Conservation (phyloP, 2,888 invertebrate species). For the Polietes domitor region DNA sequence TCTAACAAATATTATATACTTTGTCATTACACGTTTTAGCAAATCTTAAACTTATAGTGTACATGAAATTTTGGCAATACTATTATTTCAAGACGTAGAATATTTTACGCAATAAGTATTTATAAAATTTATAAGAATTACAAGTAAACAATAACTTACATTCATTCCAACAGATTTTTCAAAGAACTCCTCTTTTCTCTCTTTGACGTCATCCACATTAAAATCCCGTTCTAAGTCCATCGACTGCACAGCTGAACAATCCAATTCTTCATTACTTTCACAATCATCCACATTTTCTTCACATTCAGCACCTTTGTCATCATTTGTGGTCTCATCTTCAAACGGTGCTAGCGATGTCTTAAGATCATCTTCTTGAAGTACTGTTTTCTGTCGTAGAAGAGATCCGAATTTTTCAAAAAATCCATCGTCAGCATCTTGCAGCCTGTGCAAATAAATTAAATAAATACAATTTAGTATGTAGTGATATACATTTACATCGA, state of each 20-base stretch:
- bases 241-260: slow-evolving; percentile 69
- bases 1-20: too few relatives aligned
- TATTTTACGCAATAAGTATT: too few relatives aligned
- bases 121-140: too few relatives aligned
- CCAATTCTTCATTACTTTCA: slow-evolving; percentile 45
- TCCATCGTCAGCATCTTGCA: slow-evolving; percentile 91
- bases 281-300: slow-evolving; percentile 31
- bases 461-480: background rate
- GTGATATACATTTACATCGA: too few relatives aligned
- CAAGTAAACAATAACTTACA: slow-evolving; percentile 83
- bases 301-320: slow-evolving; percentile 73
- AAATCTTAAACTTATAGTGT: too few relatives aligned
- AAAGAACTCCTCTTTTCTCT: slow-evolving; percentile 81
- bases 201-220: slow-evolving; percentile 65
- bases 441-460: slow-evolving; percentile 60
- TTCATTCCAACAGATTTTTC: slow-evolving; percentile 87
- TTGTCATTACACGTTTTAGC: too few relatives aligned
- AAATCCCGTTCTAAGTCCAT: slow-evolving; percentile 64
- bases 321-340: slow-evolving; percentile 74
- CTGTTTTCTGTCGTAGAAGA: slow-evolving; percentile 85
- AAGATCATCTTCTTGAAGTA: slow-evolving; percentile 80
- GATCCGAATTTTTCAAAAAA: slow-evolving; percentile 93
- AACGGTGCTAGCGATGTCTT: slow-evolving; percentile 83
- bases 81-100: too few relatives aligned
- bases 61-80: too few relatives aligned